These are phyloP conservation scores for Cephus nigrinus DNA, from an alignment of 2,888 invertebrate genomes.

Conservation along the genomic window DNA sequence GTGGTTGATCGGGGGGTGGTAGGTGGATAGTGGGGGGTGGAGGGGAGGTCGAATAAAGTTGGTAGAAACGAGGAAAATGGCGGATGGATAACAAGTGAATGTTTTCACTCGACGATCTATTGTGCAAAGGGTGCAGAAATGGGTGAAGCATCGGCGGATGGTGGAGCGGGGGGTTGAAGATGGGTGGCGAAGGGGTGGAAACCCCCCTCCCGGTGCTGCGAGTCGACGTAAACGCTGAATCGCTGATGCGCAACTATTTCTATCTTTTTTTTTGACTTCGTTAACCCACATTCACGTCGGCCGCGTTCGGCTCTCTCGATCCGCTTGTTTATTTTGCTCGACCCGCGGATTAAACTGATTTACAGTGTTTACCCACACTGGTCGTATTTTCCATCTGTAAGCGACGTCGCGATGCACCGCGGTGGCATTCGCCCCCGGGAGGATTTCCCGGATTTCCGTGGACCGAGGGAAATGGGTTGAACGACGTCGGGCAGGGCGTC, in stretches of 20 bases:
- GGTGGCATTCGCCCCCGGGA: not conserved
- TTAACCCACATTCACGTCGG: constrained; percentile 52
- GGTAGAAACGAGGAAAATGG: too few species aligned
- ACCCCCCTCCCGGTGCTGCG: too few species aligned
- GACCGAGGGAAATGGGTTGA: not conserved
- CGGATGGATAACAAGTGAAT: constrained; percentile 21
- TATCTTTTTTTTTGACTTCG: constrained; percentile 47
- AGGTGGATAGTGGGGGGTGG: too few species aligned
- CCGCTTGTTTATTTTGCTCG: constrained; percentile 27
- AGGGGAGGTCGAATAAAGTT: too few species aligned
- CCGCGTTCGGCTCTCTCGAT: constrained; percentile 16
- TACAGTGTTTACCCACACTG: constrained; percentile 39
- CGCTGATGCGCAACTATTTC: constrained; percentile 52
- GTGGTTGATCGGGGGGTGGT: too few species aligned
- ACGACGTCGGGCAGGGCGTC: not conserved
- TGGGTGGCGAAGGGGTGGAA: too few species aligned
- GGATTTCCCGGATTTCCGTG: not conserved
- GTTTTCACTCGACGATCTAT: constrained; percentile 48
- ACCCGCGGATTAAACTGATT: constrained; percentile 42
- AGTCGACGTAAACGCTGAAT: constrained; percentile 44
- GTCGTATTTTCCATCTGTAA: constrained; percentile 19
- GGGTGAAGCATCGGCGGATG: too few species aligned
- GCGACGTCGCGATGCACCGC: not conserved
- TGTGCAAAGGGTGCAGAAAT: constrained; percentile 25
- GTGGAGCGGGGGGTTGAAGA: too few species aligned